Evolutionary conservation across 2,113 vertebrate genomes (phyloP).

Genomic region (Shinisaurus crocodilurus): DNA sequence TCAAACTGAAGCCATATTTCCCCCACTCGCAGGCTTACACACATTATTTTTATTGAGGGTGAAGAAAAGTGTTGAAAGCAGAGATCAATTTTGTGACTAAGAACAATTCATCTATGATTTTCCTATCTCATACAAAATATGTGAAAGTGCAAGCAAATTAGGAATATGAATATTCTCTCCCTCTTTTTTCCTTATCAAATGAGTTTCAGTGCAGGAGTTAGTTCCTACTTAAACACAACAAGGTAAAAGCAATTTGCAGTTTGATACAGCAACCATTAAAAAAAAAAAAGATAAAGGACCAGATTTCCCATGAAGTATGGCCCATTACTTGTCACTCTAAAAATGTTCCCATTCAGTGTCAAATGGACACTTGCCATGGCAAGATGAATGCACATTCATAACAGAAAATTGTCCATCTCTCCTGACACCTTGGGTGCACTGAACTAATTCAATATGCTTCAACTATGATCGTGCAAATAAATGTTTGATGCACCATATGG

Average conservation of each 20-base stretch:
- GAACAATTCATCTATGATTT: not conserved
- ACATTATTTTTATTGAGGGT: not conserved
- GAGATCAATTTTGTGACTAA: not conserved
- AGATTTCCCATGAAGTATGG: constrained; percentile 25
- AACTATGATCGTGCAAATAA: constrained; percentile 71
- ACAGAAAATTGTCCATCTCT: constrained; percentile 60
- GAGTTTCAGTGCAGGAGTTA: not conserved
- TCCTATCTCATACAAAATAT: not conserved
- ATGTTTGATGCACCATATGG: constrained; percentile 70
- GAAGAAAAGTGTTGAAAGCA: not conserved
- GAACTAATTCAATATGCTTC: constrained; percentile 69
- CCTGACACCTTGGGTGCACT: constrained; percentile 61
- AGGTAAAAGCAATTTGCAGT: constrained; percentile 42
- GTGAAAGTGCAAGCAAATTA: constrained; percentile 14
- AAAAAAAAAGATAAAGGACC: constrained; percentile 12
- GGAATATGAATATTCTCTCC: not conserved
- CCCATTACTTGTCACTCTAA: not conserved
- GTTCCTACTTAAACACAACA: constrained; percentile 17
- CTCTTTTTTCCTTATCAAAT: constrained; percentile 27
- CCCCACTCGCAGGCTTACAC: not conserved
- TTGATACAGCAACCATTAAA: constrained; percentile 24
- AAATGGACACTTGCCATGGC: constrained; percentile 69
- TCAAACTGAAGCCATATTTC: not conserved
- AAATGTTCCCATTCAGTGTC: constrained; percentile 56
- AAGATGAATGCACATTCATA: constrained; percentile 62